Conservation (phyloP, 2,113 vertebrate species). For the Clarias magur region DNA sequence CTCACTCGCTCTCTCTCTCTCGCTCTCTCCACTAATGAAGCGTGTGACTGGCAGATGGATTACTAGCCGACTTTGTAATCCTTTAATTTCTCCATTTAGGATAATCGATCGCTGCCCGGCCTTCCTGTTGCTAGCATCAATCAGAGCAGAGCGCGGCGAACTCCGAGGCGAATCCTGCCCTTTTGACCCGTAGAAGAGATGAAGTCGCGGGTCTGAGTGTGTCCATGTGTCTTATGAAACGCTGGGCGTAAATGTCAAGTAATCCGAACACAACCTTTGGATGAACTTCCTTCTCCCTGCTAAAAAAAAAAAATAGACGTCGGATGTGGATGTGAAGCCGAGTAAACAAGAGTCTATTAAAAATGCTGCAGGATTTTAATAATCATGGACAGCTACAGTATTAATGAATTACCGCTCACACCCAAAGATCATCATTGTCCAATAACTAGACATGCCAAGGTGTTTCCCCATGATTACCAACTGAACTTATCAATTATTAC, state of each 20-base stretch:
- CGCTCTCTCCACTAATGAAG: slow-evolving; percentile 66
- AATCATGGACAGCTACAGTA: background rate
- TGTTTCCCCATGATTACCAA: background rate
- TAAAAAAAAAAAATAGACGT: slow-evolving; percentile 48
- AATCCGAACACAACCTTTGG: slow-evolving; percentile 29
- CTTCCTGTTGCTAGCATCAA: slow-evolving; percentile 17
- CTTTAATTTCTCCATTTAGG: slow-evolving; percentile 52
- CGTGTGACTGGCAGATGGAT: slow-evolving; percentile 75
- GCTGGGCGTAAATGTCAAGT: background rate
- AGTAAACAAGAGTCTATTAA: background rate
- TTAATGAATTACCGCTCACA: background rate
- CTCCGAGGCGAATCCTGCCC: slow-evolving; percentile 11
- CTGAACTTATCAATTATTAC: background rate
- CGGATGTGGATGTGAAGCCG: background rate
- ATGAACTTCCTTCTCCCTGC: slow-evolving; percentile 54
- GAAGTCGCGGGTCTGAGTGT: background rate
- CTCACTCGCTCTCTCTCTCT: slow-evolving; percentile 30
- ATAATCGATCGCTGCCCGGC: slow-evolving; percentile 34
- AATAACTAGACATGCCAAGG: background rate
- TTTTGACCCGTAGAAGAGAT: background rate
- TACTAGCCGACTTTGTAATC: slow-evolving; percentile 71
- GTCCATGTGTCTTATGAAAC: background rate
- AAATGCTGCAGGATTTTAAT: background rate
- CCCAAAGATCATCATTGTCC: background rate
- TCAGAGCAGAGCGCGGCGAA: slow-evolving; percentile 2